Evolutionary conservation across 1,140 invertebrate species (phyloP), one percentile per base, ranked within the genome.

Genomic region (Teleogryllus occipitalis): DNA sequence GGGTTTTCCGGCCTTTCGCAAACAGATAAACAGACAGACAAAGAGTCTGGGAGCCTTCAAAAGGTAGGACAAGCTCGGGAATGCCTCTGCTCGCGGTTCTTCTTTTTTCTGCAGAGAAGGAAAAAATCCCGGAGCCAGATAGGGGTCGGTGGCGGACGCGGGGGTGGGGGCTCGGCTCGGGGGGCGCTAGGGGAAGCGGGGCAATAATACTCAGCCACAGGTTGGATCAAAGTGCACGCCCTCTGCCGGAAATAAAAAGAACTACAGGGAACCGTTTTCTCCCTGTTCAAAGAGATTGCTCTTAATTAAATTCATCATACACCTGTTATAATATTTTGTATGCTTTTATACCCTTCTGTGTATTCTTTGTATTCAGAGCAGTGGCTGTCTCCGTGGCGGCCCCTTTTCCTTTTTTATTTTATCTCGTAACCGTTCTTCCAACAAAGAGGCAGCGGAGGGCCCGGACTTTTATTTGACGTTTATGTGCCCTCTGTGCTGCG

Each of bases 221-320:
- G 54, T 65, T 65, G 54, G 54, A 65, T 65, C 54, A 65, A 65
- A 65, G 54, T 65, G 54, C 54, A 18, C 54, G 54, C 54, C 54
- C 54, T 65, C 18, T 65, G 54, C 54, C 54, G 54, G 54, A 65
- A 65, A 65, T 65, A 65, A 65, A 65, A 65, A 65, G 54, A 65
- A 65, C 54, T 65, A 65, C 54, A 65, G 54, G 54, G 54, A 10
- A 65, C 54, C 18, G 54, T 65, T 65, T 39, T 65, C 54, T 65
- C 54, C 54, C 54, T 65, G 54, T 65, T 65, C 54, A 65, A 65
- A 65, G 54, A 65, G 54, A 65, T 65, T 65, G 54, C 54, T 65
- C 54, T 65, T 65, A 65, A 65, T 65, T 65, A 65, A 65, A 65
- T 65, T 65, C 54, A 65, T 65, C 54, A 65, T 65, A 65, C 54